Evolutionary conservation across 2,113 vertebrate species (phyloP), one percentile per base, ranked within the genome.

Genomic region (Mirounga angustirostris): DNA sequence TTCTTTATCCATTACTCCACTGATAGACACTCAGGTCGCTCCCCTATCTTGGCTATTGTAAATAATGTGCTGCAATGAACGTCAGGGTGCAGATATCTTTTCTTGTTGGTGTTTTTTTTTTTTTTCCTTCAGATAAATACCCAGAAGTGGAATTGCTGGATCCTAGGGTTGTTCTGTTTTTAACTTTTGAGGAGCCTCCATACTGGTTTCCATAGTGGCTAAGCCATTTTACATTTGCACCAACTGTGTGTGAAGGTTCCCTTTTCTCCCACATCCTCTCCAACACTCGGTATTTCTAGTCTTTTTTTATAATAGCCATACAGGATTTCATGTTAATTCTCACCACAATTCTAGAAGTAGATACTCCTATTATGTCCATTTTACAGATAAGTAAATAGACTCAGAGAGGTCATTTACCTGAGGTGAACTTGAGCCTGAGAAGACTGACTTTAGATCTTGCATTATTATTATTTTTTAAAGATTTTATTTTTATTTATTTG

Each of bases 351-450:
- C 7, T 59, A 26, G 58, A 36, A 36, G 26, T 43, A 36, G 76
- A 58, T 26, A 13, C 40, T n/a, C 33, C 26, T 52, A 22, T 46
- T 73, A 33, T 16, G 50, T 50, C 89, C 67, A 19, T 83, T 83
- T 88, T 69, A 58, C 54, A 92, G 76, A 52, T 58, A 36, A 92
- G 73, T 26, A 91, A 82, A 82, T 82, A 83, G 74, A 87, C 33
- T 69, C 80, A 54, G 24, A 56, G 59, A 52, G 43, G 43, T 86
- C 40, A 80, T 56, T 56, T 30, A 33, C 81, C 56, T 15, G 2
- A 65, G 46, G 24, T 69, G n/a, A 56, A 50, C 40, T 81, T 56
- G 73, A 71, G 46, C 26, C 46, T 1, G 0, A 76, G 33, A 80
- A 0, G 10, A n/a, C 30, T 18, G 58, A 15, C 50, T 59, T 33